Percentiles rank a stretch among this genome's conserved stretches.
phyloP scores from a whole-genome alignment of 2,797 vertebrate species.

The Clarias fuscus region DNA sequence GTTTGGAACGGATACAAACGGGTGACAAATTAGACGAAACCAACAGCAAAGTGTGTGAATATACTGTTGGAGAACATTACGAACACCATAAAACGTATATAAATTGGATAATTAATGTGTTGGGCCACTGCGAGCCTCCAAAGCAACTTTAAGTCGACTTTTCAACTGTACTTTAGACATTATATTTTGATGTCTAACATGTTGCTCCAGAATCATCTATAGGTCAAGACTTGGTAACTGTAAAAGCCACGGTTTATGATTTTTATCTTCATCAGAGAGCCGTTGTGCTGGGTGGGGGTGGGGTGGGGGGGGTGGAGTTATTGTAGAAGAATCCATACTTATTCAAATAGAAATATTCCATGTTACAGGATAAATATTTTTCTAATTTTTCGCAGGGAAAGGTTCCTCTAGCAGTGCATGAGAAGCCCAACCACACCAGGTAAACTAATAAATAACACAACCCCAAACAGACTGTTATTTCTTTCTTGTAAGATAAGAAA shows the following conservation, averaged over 20 bases:
- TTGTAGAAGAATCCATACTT: background rate
- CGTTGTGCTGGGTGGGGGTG: too few relatives aligned
- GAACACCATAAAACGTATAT: background rate
- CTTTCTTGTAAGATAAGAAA: background rate
- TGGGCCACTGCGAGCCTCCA: background rate
- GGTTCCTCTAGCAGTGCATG: background rate
- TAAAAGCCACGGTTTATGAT: background rate
- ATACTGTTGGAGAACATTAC: background rate
- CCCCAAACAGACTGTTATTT: background rate
- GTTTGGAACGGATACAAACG: background rate
- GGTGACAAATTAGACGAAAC: background rate
- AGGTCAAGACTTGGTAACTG: background rate
- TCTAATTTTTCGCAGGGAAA: background rate
- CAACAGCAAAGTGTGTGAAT: background rate
- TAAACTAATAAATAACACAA: background rate
- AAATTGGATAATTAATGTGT: background rate
- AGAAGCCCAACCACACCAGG: background rate
- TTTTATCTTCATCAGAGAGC: background rate
- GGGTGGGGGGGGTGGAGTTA: background rate
- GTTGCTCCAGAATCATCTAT: background rate
- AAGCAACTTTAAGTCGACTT: background rate
- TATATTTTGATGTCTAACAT: background rate
- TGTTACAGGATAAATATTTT: background rate
- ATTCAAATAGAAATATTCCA: background rate
- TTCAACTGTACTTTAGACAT: background rate